These are phyloP conservation scores for Sebastes cheni DNA, from an alignment of 2,797 vertebrate species.

Conservation along the genomic window DNA sequence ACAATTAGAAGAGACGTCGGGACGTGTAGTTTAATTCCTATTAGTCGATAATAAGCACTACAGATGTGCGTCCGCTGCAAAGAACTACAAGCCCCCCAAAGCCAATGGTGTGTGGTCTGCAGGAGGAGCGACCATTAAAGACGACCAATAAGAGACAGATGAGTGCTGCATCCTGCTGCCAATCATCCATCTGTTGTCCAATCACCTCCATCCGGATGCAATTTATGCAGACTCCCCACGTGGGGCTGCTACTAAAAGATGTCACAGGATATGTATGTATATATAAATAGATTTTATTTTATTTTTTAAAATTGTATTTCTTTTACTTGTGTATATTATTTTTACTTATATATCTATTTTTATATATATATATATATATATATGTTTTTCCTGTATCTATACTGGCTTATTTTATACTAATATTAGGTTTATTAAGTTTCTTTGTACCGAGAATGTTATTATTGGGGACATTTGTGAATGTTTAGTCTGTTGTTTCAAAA, in stretches of 20 bases:
- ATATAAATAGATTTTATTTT: no score
- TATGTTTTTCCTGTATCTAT: no score
- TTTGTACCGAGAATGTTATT: no score
- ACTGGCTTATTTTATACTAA: no score
- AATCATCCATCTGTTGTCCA: slow-evolving; percentile 82
- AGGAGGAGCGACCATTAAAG: slow-evolving; percentile 73
- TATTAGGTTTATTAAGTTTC: no score
- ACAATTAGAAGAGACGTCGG: slow-evolving; percentile 78
- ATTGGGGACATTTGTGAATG: no score
- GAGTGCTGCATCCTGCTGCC: slow-evolving; percentile 75
- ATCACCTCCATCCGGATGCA: slow-evolving; percentile 68
- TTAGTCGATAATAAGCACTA: slow-evolving; percentile 53
- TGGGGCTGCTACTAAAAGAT: slow-evolving; percentile 78
- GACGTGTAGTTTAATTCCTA: slow-evolving; percentile 84
- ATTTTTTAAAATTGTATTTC: no score
- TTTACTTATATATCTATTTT: no score
- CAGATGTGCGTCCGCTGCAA: slow-evolving; percentile 49
- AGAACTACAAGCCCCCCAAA: slow-evolving; percentile 82
- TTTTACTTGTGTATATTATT: no score
- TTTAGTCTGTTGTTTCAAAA: no score
- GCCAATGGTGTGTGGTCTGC: slow-evolving; percentile 61
- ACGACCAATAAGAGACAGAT: slow-evolving; percentile 80
- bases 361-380: no score
- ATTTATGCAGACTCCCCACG: slow-evolving; percentile 80
- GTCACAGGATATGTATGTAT: slow-evolving; percentile 53